phyloP scores from a whole-genome alignment of 2,888 invertebrate genomes.

The Lacanobia oleracea region DNA sequence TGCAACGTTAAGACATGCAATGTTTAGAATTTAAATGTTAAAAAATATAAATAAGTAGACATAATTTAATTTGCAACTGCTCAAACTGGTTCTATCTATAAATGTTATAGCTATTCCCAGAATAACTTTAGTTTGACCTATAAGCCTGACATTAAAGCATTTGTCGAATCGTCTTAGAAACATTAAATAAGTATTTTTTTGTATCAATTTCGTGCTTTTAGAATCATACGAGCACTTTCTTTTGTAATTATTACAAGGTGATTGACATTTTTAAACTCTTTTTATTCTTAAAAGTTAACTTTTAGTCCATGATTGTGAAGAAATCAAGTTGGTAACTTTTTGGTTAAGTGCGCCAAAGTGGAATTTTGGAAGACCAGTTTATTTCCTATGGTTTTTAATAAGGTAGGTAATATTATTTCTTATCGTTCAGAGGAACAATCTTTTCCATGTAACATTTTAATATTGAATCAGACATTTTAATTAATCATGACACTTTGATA shows the following conservation, averaged over 20 bases:
- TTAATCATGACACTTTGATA: background rate
- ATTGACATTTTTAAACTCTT: background rate
- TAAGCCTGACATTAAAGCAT: no score
- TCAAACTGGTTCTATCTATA: background rate
- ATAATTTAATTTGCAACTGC: no score
- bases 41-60: no score
- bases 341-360: slow-evolving; percentile 19
- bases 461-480: background rate
- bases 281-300: background rate
- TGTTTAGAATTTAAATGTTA: no score
- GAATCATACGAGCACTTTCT: background rate
- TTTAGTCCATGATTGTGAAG: background rate
- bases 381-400: background rate
- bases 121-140: background rate
- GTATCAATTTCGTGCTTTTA: background rate
- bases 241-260: slow-evolving; percentile 2
- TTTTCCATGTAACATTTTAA: background rate
- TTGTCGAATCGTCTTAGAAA: background rate
- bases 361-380: slow-evolving; percentile 1
- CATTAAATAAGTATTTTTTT: background rate
- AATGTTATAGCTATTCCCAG: background rate
- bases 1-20: no score
- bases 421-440: background rate
- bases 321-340: background rate
- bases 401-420: background rate